Conservation (phyloP, 2,113 vertebrate genomes). For the Dasyurus viverrinus region DNA sequence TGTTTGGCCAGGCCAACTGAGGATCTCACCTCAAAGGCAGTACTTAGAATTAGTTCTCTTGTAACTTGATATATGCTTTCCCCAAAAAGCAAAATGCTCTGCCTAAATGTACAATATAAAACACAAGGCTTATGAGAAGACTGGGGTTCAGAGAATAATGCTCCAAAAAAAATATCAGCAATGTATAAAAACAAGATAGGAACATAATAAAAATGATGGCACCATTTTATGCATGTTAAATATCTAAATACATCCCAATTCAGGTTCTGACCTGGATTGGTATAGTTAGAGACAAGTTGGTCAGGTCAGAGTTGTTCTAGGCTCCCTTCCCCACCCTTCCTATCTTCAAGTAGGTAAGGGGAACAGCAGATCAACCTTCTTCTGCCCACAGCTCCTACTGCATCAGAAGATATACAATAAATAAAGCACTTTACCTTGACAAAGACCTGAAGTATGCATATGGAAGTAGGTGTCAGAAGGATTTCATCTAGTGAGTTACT, state of each 20-base stretch:
- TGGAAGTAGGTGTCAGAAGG: background rate
- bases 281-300: background rate
- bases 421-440: background rate
- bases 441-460: background rate
- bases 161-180: background rate
- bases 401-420: background rate
- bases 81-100: background rate
- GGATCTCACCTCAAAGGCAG: background rate
- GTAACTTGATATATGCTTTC: background rate
- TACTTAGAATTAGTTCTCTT: background rate
- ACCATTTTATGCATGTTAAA: background rate
- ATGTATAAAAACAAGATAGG: background rate
- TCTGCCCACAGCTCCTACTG: background rate
- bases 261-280: background rate
- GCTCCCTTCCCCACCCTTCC: background rate
- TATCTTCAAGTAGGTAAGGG: background rate
- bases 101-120: background rate
- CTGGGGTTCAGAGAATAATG: background rate
- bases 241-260: background rate
- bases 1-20: background rate
- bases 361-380: background rate
- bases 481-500: background rate
- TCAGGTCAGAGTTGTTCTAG: background rate
- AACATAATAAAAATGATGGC: background rate
- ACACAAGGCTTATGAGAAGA: background rate